A percentile compares a stretch with the other conserved stretches of the same genome.
phyloP scores from a whole-genome alignment of 2,113 vertebrate genomes.

The Proterorhinus semilunaris region DNA sequence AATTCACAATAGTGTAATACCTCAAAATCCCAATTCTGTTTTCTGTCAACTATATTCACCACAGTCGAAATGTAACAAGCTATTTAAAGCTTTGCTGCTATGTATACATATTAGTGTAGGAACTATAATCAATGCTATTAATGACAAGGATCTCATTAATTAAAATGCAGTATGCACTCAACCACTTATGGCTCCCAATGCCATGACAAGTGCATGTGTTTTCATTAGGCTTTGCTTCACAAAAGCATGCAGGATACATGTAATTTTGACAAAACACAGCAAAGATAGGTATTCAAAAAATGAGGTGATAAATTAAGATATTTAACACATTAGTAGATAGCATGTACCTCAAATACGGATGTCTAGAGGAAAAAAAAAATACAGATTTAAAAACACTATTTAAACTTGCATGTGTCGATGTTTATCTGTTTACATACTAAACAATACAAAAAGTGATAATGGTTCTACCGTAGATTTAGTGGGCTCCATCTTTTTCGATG shows the following conservation, averaged over 20 bases:
- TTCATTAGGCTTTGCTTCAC: constrained; percentile 77
- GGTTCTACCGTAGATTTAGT: constrained; percentile 88
- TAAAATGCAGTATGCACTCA: constrained; percentile 84
- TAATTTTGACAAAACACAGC: constrained; percentile 62
- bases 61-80: constrained; percentile 88
- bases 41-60: constrained; percentile 90
- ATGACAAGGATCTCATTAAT: constrained; percentile 83
- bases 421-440: constrained; percentile 89
- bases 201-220: constrained; percentile 89
- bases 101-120: constrained; percentile 82
- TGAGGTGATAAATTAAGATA: constrained; percentile 55
- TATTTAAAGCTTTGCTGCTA: constrained; percentile 99
- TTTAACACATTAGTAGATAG: constrained; percentile 79
- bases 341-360: constrained; percentile 83
- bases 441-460: constrained; percentile 83
- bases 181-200: constrained; percentile 74
- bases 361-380: constrained; percentile 47
- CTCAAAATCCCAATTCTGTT: constrained; percentile 92
- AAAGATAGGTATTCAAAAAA: constrained; percentile 27
- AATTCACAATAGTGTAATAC: constrained; percentile 93
- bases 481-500: constrained; percentile 85
- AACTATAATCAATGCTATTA: constrained; percentile 94
- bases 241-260: constrained; percentile 90
- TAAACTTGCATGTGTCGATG: constrained; percentile 95
- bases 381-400: constrained; percentile 68